Evolutionary conservation across 2,113 vertebrate genomes (phyloP).

Genomic region (Labrus mixtus): DNA sequence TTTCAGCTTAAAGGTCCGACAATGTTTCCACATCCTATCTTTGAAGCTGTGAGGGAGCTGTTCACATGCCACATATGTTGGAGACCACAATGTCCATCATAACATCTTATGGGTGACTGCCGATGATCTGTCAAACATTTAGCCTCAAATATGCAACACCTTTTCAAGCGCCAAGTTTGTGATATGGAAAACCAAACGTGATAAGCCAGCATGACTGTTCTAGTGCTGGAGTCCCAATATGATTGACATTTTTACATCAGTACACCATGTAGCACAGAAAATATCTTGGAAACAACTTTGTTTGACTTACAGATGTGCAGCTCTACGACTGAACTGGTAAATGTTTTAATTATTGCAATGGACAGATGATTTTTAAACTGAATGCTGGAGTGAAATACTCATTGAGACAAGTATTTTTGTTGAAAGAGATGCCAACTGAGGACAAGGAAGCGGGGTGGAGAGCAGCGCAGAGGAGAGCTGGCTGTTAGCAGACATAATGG

Average conservation of each 20-base stretch:
- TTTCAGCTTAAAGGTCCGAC: slow-evolving; percentile 47
- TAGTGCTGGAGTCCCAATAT: slow-evolving; percentile 51
- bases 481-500: slow-evolving; percentile 73
- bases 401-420: slow-evolving; percentile 53
- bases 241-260: slow-evolving; percentile 40
- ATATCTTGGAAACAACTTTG: background rate
- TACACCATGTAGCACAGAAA: slow-evolving; percentile 12
- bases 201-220: slow-evolving; percentile 23
- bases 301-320: background rate
- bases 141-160: slow-evolving; percentile 32
- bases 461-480: slow-evolving; percentile 59
- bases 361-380: slow-evolving; percentile 14
- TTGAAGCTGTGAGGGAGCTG: slow-evolving; percentile 27
- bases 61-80: slow-evolving; percentile 7
- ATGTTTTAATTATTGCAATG: background rate
- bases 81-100: slow-evolving; percentile 32
- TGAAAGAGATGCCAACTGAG: slow-evolving; percentile 69
- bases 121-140: slow-evolving; percentile 28
- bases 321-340: background rate
- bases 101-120: slow-evolving; percentile 16
- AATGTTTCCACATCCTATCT: slow-evolving; percentile 61
- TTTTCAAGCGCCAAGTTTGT: slow-evolving; percentile 33
- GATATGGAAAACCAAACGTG: slow-evolving; percentile 37
- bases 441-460: slow-evolving; percentile 66
- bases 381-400: slow-evolving; percentile 33